Conservation (phyloP, 2,113 vertebrate species). For the Platichthys stellatus region DNA sequence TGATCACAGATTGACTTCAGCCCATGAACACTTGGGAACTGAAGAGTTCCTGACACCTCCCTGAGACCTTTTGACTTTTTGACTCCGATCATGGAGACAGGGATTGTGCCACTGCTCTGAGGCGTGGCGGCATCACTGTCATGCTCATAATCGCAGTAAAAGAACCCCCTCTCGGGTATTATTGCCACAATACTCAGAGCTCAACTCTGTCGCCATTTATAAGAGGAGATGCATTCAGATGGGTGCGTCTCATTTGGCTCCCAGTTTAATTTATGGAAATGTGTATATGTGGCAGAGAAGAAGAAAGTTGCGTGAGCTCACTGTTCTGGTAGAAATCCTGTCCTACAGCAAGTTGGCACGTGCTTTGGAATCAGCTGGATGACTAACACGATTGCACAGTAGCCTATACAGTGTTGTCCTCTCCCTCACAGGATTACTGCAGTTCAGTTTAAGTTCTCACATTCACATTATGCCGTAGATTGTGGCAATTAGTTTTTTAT, state of each 20-base stretch:
- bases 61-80: constrained; percentile 56
- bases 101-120: constrained; percentile 22
- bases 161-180: constrained; percentile 67
- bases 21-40: too few species aligned
- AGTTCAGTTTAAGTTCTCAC: constrained; percentile 12
- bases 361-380: constrained; percentile 8
- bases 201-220: constrained; percentile 63
- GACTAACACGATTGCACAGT: constrained; percentile 47
- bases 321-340: constrained; percentile 64
- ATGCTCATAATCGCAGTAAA: constrained; percentile 64
- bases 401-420: constrained; percentile 20
- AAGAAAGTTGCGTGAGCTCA: constrained; percentile 58
- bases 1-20: too few species aligned
- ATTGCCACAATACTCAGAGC: constrained; percentile 65
- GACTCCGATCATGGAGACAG: constrained; percentile 30
- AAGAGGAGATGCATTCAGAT: constrained; percentile 65
- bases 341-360: constrained; percentile 51
- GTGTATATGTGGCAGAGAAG: constrained; percentile 61
- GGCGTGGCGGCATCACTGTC: constrained; percentile 57
- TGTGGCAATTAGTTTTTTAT: neutral
- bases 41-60: constrained; percentile 40
- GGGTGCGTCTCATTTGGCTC: constrained; percentile 60
- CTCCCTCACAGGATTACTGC: constrained; percentile 18
- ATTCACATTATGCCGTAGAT: constrained; percentile 1
- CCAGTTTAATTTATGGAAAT: constrained; percentile 74